These are phyloP conservation scores for Mormoops blainvillei DNA, from an alignment of 2,113 vertebrate species.

Conservation along the genomic window DNA sequence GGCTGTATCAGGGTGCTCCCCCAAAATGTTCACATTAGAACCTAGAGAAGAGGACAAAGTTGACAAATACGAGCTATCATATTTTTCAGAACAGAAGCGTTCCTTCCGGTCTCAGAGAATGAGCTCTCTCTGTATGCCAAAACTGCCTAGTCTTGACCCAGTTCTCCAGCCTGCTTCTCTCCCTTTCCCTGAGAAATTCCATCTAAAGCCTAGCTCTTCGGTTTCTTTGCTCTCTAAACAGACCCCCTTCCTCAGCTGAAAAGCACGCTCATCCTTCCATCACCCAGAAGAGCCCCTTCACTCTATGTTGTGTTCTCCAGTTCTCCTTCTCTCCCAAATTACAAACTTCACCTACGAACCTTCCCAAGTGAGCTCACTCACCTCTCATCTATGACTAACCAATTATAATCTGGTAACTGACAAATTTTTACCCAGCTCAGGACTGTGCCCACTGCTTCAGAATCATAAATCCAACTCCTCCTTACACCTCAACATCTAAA, in stretches of 20 bases:
- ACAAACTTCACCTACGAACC: neutral
- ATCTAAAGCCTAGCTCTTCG: neutral
- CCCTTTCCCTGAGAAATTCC: neutral
- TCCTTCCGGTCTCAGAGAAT: neutral
- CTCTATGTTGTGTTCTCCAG: neutral
- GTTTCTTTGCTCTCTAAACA: neutral
- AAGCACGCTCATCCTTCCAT: neutral
- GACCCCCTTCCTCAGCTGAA: neutral
- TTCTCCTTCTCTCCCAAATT: neutral
- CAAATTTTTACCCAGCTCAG: neutral
- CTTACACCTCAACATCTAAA: neutral
- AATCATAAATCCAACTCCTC: neutral
- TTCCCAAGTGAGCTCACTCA: neutral
- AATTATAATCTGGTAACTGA: neutral
- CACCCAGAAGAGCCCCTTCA: neutral
- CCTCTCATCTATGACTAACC: neutral
- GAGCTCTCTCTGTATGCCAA: neutral
- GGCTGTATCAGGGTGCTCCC: neutral
- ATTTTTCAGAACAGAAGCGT: neutral
- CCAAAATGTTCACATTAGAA: neutral
- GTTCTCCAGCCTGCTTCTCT: neutral
- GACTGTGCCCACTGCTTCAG: neutral
- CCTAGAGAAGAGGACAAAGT: neutral
- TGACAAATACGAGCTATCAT: neutral
- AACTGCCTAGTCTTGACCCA: neutral